Base-by-base conservation (phyloP, 2,888 invertebrate genomes). In the Nephrotoma flavescens region DNA sequence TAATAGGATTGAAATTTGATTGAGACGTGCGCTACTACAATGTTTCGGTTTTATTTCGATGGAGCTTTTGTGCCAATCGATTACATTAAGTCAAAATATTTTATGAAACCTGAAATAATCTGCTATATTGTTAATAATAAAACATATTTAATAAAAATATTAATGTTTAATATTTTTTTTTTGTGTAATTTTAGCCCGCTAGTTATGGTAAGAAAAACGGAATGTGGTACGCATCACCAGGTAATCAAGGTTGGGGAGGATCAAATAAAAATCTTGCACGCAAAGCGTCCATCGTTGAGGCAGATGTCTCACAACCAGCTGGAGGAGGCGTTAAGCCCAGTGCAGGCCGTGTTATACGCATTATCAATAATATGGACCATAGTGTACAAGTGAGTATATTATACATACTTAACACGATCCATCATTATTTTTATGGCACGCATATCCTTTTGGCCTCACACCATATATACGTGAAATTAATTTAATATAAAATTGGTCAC, bases 321-420 rank as follows among this genome's bases (percentile, higher is more conserved):
- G 94, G 92, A 91, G 93, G 92, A 90, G 93, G 92, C 88, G 93
- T 94, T 90, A 96, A 96, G 89, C 96, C 96, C 11, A 94, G 95
- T 89, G 96, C 96, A 87, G 96, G 97, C 86, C 93, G 97, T 89
- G 96, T 97, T 89, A 97, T 98, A 90, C 94, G 98, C 89, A 97
- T 98, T 90, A 96, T 98, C 90, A 98, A 98, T 92, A 97, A 97
- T 91, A 95, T 96, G 93, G 96, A 97, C 92, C 97, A 97, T 91
- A 96, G 97, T 57, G 96, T 97, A 89, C 97, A 97, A 94, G 97
- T 96, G 91, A 91, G 89, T 89, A 87, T 45, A 83, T 7, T 19
- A 42, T 2, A 41, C 15, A 15, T 7, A 31, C 31, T 71, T 31
- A 71, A 9, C 71, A 71, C 19, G 9, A 71, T 71, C 31, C 19